phyloP scores from a whole-genome alignment of 2,888 invertebrate species.

The Amphipyra berbera region DNA sequence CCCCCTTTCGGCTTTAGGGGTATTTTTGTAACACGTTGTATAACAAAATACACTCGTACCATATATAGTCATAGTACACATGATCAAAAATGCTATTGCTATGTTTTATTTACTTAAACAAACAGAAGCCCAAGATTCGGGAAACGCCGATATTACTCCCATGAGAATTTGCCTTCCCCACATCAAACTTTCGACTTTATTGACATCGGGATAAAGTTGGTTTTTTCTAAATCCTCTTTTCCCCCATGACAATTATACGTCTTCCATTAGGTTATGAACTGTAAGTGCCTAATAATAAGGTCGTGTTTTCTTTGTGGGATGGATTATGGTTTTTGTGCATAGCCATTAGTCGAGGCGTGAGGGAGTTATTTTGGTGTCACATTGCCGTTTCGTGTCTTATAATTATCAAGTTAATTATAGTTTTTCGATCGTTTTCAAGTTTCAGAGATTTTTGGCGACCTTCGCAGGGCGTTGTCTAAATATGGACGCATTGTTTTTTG shows the following conservation, averaged over 20 bases:
- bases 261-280: constrained; percentile 10
- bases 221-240: constrained; percentile 2
- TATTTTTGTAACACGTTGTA: constrained; percentile 1
- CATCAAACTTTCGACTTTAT: too few species aligned
- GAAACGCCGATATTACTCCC: constrained; percentile 53
- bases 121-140: constrained; percentile 54
- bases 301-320: constrained; percentile 13
- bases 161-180: constrained; percentile 14
- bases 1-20: too few species aligned
- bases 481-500: constrained; percentile 10
- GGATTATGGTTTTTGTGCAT: constrained; percentile 59
- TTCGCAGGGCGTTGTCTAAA: constrained; percentile 30
- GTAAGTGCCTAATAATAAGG: neutral
- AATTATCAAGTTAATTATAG: constrained; percentile 63
- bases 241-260: neutral
- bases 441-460: constrained; percentile 27
- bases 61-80: constrained; percentile 38
- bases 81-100: constrained; percentile 55
- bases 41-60: constrained; percentile 10
- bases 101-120: constrained; percentile 59
- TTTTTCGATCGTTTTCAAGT: constrained; percentile 45
- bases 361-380: constrained; percentile 68
- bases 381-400: constrained; percentile 64
- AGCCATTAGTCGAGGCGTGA: constrained; percentile 66
- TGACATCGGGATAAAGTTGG: too few species aligned